Evolutionary conservation across 2,888 invertebrate genomes (phyloP), one percentile per base, ranked within the genome.

Genomic region (Drosophila quinaria): DNA sequence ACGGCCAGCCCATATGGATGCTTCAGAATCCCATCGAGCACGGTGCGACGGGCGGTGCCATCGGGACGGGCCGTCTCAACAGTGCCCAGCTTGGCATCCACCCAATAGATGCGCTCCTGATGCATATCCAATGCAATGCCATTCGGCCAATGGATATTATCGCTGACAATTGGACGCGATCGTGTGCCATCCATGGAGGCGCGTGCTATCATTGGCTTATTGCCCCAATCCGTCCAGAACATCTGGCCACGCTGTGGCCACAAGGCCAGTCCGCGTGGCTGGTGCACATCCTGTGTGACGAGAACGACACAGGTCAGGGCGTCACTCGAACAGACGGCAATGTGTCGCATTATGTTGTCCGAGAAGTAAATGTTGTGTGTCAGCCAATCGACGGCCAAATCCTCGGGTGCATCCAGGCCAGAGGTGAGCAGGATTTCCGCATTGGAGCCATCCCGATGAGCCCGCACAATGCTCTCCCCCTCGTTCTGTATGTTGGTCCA

Each of bases 221-320:
- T 85, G 4, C 97, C 97, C 96, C 97, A 98, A 92, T 98, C 98
- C 0, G 97, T 95, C 98, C 98, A 99, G 93, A 95, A 98, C 95
- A 99, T 96, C 81, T 93, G 96, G 94, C 97, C 96, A 35, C 94
- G 93, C 54, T 91, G 89, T 0, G 96, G 96, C 93, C 96, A 94
- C 8, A 97, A 92, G 0, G 94, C 95, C 56, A 97, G 94, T 44
- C 95, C 96, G 73, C 95, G 94, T 0, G 97, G 95, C 86, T 94
- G 96, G 63, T 95, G 93, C 4, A 94, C 94, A 58, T 94, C 93
- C 42, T 94, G 92, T 1, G 94, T 94, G 17, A 95, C 92, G 25
- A 97, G 90, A 0, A 95, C 94, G 0, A 95, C 93, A 77, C 97
- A 97, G 37, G 94, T 93, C 5, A 93, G 89, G 0, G 96, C 97